These are phyloP conservation scores for Formica exsecta DNA, from an alignment of 1,140 invertebrate species.

Conservation along the genomic window DNA sequence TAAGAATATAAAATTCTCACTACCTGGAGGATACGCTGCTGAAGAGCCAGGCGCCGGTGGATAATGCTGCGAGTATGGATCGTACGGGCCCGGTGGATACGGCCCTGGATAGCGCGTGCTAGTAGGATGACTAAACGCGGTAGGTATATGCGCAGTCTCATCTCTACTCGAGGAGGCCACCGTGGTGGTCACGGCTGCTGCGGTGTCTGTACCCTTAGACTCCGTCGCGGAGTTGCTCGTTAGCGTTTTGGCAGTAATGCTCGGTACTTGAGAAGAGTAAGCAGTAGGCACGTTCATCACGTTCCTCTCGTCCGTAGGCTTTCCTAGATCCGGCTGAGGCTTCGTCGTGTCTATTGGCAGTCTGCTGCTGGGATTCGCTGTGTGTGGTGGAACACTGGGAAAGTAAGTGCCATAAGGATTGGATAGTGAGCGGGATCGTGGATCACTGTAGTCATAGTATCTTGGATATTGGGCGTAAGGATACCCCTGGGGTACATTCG, in stretches of 20 bases:
- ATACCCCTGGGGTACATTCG: constrained; percentile 81
- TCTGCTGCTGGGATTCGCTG: constrained; percentile 71
- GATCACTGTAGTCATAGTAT: constrained; percentile 85
- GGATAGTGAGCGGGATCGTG: constrained; percentile 80
- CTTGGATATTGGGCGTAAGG: constrained; percentile 84
- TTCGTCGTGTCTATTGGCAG: constrained; percentile 67
- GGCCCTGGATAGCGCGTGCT: constrained; percentile 86
- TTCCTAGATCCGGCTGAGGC: constrained; percentile 74
- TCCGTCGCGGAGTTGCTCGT: constrained; percentile 66
- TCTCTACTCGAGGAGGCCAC: constrained; percentile 65
- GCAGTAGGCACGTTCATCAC: constrained; percentile 71
- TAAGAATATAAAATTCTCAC: constrained; percentile 69
- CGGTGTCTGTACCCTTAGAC: constrained; percentile 69
- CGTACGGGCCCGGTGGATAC: constrained; percentile 86
- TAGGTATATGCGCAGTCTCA: constrained; percentile 80
- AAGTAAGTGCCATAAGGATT: constrained; percentile 83
- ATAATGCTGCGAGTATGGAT: constrained; percentile 87
- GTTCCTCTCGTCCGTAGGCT: constrained; percentile 76
- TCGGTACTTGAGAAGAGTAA: constrained; percentile 71
- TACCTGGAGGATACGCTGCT: constrained; percentile 83
- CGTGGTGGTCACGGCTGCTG: constrained; percentile 55
- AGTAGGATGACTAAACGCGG: constrained; percentile 85
- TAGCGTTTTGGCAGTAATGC: constrained; percentile 71
- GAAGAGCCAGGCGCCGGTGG: constrained; percentile 82
- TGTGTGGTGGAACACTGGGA: constrained; percentile 77